Evolutionary conservation across 2,797 vertebrate genomes (phyloP).

Genomic region (Cryptoprocta ferox): DNA sequence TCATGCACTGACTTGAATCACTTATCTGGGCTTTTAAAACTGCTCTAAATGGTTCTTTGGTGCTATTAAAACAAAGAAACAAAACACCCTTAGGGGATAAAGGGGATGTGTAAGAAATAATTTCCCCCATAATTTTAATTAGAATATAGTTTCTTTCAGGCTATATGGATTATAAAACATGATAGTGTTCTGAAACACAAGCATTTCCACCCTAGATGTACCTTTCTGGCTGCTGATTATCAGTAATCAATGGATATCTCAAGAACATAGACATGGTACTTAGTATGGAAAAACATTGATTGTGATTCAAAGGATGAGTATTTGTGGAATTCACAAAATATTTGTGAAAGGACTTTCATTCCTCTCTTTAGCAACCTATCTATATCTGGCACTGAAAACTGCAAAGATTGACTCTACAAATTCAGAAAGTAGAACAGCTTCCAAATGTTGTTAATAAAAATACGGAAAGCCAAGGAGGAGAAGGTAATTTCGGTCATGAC

Average conservation of each 20-base stretch:
- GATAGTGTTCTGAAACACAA: neutral
- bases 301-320: neutral
- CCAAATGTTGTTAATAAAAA: neutral
- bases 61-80: neutral
- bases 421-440: neutral
- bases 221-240: neutral
- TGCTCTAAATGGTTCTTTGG: neutral
- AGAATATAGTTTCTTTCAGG: neutral
- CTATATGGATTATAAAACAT: neutral
- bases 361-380: neutral
- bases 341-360: neutral
- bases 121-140: neutral
- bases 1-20: neutral
- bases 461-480: neutral
- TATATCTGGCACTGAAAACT: neutral
- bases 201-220: neutral
- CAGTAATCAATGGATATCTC: neutral
- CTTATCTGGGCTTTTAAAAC: neutral
- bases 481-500: neutral
- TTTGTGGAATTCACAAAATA: neutral
- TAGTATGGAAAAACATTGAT: neutral
- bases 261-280: neutral
- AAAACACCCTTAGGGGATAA: neutral
- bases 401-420: neutral
- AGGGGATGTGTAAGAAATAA: neutral